Base-by-base conservation (phyloP, 1,140 invertebrate species). In the Drosophila punjabiensis region DNA sequence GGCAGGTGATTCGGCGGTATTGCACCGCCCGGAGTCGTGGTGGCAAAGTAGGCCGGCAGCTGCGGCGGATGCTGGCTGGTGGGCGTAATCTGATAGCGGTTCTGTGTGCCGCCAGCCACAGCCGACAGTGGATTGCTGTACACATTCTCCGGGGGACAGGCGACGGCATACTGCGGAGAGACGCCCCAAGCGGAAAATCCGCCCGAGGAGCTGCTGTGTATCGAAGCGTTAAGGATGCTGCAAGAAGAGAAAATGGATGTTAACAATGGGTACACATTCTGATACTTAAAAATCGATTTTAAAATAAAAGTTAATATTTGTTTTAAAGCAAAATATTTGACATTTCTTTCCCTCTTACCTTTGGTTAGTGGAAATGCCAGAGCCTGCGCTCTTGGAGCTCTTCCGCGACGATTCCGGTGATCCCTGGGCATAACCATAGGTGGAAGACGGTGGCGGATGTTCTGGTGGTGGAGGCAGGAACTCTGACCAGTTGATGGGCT, bases 381-480 rank as follows among this genome's bases (percentile, higher is more conserved):
- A 93, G 30, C 92, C 93, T 11, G 79, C 91, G 59, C 89, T 91
- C 62, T 93, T 93, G n/a, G 92, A 92, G 50, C 91, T 92, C 77
- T 92, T 93, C 24, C 89, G 76, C n/a, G 87, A 93, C 0, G 92
- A 93, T 63, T 93, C 91, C 30, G 92, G 92, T 14, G 91, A 93
- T 28, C 91, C 91, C 18, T 93, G 92, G 1, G 89, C 62, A 69
- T 93, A 93, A 18, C 84, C 82, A 37, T 91, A 92, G 20, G 75
- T 81, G 35, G 88, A 92, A 39, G 93, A 89, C 47, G 96, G 96
- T 5, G 97, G 96, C 13, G 96, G 96, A 93, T 97, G 96, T 77
- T 97, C 96, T 0, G 96, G 97, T 2, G 97, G 96, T 48, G 96
- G 96, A 10, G 96, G 97, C 32, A 97, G 93, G 82, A 96, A 95